phyloP scores from a whole-genome alignment of 1,140 invertebrate genomes.

The Dryas iulia region DNA sequence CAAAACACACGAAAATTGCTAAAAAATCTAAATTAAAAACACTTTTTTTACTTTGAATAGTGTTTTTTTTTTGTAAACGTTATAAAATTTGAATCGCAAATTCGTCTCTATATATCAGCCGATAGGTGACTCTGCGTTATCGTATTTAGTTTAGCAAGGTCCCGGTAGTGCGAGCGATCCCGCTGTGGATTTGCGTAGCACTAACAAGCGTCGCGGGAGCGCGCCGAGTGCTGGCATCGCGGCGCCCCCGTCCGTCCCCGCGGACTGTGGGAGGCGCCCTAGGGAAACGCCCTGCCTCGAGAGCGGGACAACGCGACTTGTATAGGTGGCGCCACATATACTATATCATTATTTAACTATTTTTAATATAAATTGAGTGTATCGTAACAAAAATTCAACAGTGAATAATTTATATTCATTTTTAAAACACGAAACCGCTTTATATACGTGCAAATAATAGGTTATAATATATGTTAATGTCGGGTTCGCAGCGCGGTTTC shows the following conservation, averaged over 20 bases:
- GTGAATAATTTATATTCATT: conserved; percentile 33
- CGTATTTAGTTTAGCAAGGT: conserved; percentile 69
- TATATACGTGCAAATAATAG: not conserved
- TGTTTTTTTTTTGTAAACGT: too few species aligned
- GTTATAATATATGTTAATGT: conserved; percentile 39
- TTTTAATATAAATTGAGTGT: too few species aligned
- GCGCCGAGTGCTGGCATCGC: conserved; percentile 70
- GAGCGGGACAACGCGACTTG: conserved; percentile 64
- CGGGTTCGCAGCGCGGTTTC: conserved; percentile 52
- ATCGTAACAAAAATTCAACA: too few species aligned
- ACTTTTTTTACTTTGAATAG: too few species aligned
- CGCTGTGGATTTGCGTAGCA: conserved; percentile 77
- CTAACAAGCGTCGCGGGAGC: conserved; percentile 79
- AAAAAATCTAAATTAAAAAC: conserved; percentile 14
- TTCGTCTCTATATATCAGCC: conserved; percentile 42
- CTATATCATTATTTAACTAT: conserved; percentile 20
- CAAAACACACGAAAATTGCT: conserved; percentile 30
- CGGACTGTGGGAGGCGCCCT: conserved; percentile 73
- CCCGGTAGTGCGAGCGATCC: conserved; percentile 75
- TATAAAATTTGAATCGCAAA: too few species aligned
- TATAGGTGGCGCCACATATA: conserved; percentile 66
- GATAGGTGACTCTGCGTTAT: conserved; percentile 68
- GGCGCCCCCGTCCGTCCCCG: conserved; percentile 76
- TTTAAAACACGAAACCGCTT: not conserved
- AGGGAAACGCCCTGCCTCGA: conserved; percentile 75